phyloP scores from a whole-genome alignment of 2,888 invertebrate genomes.

The Seira musarum region DNA sequence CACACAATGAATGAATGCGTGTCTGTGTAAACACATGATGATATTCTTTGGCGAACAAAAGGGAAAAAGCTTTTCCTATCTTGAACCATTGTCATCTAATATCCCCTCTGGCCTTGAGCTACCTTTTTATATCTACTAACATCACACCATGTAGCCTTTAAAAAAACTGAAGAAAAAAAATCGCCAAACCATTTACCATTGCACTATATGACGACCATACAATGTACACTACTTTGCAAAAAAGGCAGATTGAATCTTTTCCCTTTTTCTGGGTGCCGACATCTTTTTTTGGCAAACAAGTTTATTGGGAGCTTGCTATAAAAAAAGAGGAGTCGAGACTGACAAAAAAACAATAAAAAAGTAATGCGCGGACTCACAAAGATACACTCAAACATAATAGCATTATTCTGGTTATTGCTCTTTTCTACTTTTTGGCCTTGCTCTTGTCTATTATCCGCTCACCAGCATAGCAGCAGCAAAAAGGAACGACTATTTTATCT shows the following conservation, averaged over 20 bases:
- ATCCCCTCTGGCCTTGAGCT: constrained; percentile 40
- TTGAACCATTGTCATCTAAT: constrained; percentile 35
- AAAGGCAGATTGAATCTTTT: constrained; percentile 30
- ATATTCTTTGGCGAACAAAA: background rate
- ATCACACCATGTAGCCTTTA: constrained; percentile 13
- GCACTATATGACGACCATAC: background rate
- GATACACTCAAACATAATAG: constrained; percentile 13
- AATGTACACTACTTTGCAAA: constrained; percentile 1
- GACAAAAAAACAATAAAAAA: constrained; percentile 24
- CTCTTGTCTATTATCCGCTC: constrained; percentile 15
- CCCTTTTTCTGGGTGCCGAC: constrained; percentile 12
- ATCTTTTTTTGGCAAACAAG: constrained; percentile 10
- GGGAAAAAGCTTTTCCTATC: constrained; percentile 8
- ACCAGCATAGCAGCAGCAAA: background rate
- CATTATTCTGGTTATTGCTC: constrained; percentile 15
- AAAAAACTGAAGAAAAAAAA: constrained; percentile 7
- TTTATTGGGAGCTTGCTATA: constrained; percentile 9
- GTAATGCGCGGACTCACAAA: constrained; percentile 15
- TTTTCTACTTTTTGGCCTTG: background rate
- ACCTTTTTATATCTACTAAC: constrained; percentile 26
- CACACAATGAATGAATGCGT: background rate
- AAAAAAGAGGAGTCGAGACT: constrained; percentile 11
- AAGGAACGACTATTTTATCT: background rate
- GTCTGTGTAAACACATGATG: constrained; percentile 10
- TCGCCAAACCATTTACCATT: background rate